These are phyloP conservation scores for Diplogasteroides magnus DNA, from an alignment of 1,140 invertebrate species.

Conservation along the genomic window DNA sequence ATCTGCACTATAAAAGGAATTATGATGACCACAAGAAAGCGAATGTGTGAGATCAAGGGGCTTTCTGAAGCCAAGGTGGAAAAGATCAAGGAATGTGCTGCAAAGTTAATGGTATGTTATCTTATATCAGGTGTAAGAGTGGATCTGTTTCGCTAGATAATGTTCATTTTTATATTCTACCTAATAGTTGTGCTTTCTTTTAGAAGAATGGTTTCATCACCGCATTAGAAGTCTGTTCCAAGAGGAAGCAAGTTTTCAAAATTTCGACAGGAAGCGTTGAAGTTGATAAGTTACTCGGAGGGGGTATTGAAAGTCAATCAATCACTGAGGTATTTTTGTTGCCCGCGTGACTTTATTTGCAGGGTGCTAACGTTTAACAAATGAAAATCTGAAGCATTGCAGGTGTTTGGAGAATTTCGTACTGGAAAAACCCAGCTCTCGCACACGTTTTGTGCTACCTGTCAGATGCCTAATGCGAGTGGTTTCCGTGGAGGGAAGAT, in stretches of 20 bases:
- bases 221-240: conserved; percentile 69
- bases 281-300: conserved; percentile 53
- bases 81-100: conserved; percentile 74
- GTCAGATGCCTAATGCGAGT: conserved; percentile 66
- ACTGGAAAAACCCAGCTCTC: conserved; percentile 74
- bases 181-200: neutral
- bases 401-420: conserved; percentile 62
- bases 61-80: conserved; percentile 75
- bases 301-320: conserved; percentile 62
- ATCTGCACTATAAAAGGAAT: conserved; percentile 64
- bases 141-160: neutral
- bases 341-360: neutral
- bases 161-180: neutral
- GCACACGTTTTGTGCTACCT: conserved; percentile 73
- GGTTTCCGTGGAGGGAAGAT: conserved; percentile 72
- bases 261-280: conserved; percentile 67
- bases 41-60: conserved; percentile 70
- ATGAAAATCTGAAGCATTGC: neutral
- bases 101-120: conserved; percentile 59
- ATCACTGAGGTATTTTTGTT: conserved; percentile 56
- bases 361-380: no score
- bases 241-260: conserved; percentile 68
- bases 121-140: neutral
- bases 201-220: conserved; percentile 66
- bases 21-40: conserved; percentile 74